Conservation (phyloP, 2,113 vertebrate species). For the Melanerpes formicivorus region DNA sequence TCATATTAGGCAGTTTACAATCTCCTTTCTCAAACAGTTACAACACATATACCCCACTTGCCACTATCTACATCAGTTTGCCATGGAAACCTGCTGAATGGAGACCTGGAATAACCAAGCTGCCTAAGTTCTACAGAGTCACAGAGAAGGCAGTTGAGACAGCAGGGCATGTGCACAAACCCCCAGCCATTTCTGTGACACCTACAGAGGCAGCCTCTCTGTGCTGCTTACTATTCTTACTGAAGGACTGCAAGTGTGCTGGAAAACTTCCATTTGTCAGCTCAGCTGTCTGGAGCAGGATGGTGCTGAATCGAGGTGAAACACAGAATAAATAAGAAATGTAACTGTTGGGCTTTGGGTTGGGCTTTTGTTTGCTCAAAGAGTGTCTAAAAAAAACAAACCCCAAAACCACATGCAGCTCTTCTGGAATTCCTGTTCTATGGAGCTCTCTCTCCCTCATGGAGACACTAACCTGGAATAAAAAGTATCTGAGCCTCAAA, state of each 20-base stretch:
- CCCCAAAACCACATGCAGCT: neutral
- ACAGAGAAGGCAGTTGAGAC: neutral
- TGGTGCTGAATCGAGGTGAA: neutral
- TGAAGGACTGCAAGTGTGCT: neutral
- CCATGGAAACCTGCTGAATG: conserved; percentile 18
- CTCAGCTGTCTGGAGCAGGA: neutral
- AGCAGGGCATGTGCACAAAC: conserved; percentile 7
- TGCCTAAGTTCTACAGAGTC: conserved; percentile 20
- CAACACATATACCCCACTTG: neutral
- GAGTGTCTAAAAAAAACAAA: neutral
- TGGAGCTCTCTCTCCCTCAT: neutral
- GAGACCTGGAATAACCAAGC: conserved; percentile 24
- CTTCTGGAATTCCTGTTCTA: neutral
- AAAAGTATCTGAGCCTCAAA: neutral
- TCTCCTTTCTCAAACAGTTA: neutral
- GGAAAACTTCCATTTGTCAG: conserved; percentile 43
- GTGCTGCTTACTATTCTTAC: conserved; percentile 6
- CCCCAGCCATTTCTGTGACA: conserved; percentile 26
- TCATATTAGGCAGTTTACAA: neutral
- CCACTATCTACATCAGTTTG: neutral
- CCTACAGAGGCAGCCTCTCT: conserved; percentile 8
- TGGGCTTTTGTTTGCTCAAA: neutral
- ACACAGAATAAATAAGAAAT: neutral
- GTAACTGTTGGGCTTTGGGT: neutral
- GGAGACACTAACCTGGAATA: neutral